Evolutionary conservation across 2,797 vertebrate species (phyloP), one percentile per base, ranked within the genome.

Genomic region (Australoheros facetus): DNA sequence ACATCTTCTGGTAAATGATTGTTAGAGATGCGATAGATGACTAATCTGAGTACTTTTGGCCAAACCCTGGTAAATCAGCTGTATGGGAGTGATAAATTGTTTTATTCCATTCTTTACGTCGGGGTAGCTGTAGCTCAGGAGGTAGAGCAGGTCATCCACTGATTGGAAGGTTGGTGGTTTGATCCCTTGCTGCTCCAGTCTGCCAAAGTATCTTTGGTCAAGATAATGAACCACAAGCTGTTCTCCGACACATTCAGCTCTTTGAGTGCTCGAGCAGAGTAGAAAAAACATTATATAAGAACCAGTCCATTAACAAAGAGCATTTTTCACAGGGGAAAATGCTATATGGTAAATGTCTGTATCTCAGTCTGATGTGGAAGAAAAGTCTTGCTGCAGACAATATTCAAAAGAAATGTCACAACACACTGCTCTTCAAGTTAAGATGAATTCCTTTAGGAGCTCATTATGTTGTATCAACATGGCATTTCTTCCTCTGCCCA

Each of bases 1-100:
- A 73, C 70, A 73, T 78, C 56, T 69, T 64, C 79, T 84, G 74
- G 91, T 94, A 93, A 94, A 94, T 94, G 85, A 94, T 94, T 94
- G 56, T 64, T 73, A 73, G 83, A 87, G 66, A 62, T 77, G 85
- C 80, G 80, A 87, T 56, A 55, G 84, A 75, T 95, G 79, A 93
- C 88, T 91, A 85, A 94, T 91, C 88, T 84, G 69, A 21, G 30
- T 60, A 82, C 48, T 56, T 79, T 73, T 80, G 75, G 77, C 77
- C 72, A 19, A 64, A 71, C 70, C 57, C 56, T 75, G 48, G 73
- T 77, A 76, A 71, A 78, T 78, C 69, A 57, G 53, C 55, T 69
- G 30, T 34, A 75, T 55, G 74, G 16, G 19, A 76, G 78, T 51
- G 14, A 76, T 73, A 81, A 84, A 86, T 66, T 30, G 57, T 80